Percentiles rank a stretch among this genome's conserved stretches.
Conservation (phyloP, 2,113 vertebrate species). For the Varanus salvator region DNA sequence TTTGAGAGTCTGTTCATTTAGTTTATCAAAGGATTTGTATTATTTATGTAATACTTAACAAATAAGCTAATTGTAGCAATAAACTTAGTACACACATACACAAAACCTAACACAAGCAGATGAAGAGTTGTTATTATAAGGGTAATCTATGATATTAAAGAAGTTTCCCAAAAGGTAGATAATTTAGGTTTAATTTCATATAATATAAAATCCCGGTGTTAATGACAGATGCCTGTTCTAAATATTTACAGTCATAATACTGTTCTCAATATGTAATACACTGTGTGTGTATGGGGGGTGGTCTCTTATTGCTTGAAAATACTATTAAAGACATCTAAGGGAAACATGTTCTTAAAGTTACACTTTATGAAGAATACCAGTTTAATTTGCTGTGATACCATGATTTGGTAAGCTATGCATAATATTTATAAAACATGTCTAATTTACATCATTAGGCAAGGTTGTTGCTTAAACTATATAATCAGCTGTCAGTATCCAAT, state of each 20-base stretch:
- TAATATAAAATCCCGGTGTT: background rate
- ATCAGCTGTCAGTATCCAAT: conserved; percentile 31
- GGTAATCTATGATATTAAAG: background rate
- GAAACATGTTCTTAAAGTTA: background rate
- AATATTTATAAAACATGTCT: conserved; percentile 4
- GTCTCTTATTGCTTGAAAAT: background rate
- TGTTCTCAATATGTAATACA: too few species aligned
- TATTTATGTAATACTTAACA: too few species aligned
- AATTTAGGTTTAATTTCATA: background rate
- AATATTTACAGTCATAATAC: too few species aligned
- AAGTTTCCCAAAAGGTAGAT: background rate
- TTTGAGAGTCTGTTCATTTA: conserved; percentile 11
- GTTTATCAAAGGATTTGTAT: background rate
- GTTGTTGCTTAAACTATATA: conserved; percentile 5
- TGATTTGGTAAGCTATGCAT: background rate
- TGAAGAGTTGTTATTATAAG: background rate
- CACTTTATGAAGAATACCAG: background rate
- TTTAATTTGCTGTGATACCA: background rate
- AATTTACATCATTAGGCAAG: conserved; percentile 13
- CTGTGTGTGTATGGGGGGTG: background rate
- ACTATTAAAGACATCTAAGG: background rate
- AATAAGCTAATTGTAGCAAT: too few species aligned
- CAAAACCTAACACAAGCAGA: background rate
- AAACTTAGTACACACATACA: too few species aligned
- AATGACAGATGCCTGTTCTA: too few species aligned